A percentile compares a stretch with the other conserved stretches of the same genome.
phyloP scores from a whole-genome alignment of 2,888 invertebrate species.

The Apotomis turbidana region DNA sequence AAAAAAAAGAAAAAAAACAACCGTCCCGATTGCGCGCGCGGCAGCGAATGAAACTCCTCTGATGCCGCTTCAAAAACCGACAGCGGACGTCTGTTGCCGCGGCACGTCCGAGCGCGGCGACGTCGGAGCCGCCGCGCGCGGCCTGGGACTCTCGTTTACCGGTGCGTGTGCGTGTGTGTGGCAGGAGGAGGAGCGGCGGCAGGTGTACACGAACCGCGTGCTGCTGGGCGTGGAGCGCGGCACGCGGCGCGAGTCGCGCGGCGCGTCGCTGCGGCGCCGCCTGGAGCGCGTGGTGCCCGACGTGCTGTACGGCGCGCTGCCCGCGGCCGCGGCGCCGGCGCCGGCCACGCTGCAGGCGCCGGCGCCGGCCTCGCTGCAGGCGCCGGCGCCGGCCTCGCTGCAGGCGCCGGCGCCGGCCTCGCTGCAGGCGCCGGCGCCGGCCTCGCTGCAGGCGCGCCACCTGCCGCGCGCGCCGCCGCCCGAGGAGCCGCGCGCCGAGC shows the following conservation, averaged over 20 bases:
- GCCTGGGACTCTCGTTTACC: too few relatives aligned
- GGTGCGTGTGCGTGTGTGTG: too few relatives aligned
- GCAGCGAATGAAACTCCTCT: too few relatives aligned
- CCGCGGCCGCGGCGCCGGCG: too few relatives aligned
- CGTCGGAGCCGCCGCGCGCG: too few relatives aligned
- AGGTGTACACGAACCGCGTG: conserved; percentile 82
- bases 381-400: conserved; percentile 31
- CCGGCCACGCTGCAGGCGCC: conserved; percentile 26
- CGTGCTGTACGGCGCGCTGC: conserved; percentile 81
- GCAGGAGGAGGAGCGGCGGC: conserved; percentile 83
- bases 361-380: conserved; percentile 29
- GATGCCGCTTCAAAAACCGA: too few relatives aligned
- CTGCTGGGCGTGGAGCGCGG: conserved; percentile 77
- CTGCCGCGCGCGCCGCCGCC: conserved; percentile 35
- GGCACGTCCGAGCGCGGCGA: too few relatives aligned
- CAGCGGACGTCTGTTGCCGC: too few relatives aligned
- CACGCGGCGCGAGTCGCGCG: conserved; percentile 15
- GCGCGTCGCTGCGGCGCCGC: conserved; percentile 52
- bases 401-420: conserved; percentile 20
- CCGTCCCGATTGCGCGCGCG: too few relatives aligned
- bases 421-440: conserved; percentile 23
- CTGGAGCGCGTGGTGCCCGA: conserved; percentile 76
- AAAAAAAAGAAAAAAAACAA: too few relatives aligned
- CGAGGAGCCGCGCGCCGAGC: conserved; percentile 20
- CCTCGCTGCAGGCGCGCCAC: conserved; percentile 27